Percentiles rank a stretch among this genome's conserved stretches.
Evolutionary conservation across 2,888 invertebrate genomes (phyloP).

Genomic region (Criorhina ranunculi): DNA sequence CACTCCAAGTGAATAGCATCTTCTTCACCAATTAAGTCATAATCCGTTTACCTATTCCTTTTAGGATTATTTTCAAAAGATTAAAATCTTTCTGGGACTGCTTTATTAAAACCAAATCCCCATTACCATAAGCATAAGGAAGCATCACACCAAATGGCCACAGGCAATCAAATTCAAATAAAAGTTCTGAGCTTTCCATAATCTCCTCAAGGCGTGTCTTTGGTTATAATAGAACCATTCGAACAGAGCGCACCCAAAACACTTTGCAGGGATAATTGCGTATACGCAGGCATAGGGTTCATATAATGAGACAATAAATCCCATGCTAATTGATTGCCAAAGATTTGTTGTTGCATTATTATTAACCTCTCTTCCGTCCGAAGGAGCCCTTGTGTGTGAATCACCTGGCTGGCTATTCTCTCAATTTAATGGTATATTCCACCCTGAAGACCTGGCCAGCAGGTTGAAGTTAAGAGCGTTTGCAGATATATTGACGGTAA

Average conservation of each 20-base stretch:
- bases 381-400: slow-evolving; percentile 7
- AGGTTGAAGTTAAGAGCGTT: slow-evolving; percentile 9
- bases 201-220: slow-evolving; percentile 5
- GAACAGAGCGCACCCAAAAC: slow-evolving; percentile 10
- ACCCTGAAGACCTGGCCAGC: slow-evolving; percentile 4
- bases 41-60: slow-evolving; percentile 3
- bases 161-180: slow-evolving; percentile 47
- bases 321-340: slow-evolving; percentile 69
- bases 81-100: not conserved
- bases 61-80: not conserved
- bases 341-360: slow-evolving; percentile 43
- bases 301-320: slow-evolving; percentile 71
- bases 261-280: slow-evolving; percentile 2
- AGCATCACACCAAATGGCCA: slow-evolving; percentile 22
- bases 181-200: slow-evolving; percentile 24
- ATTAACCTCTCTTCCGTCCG: slow-evolving; percentile 1
- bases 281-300: slow-evolving; percentile 38
- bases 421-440: slow-evolving; percentile 49
- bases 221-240: slow-evolving; percentile 3
- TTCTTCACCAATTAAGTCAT: slow-evolving; percentile 3
- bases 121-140: slow-evolving; percentile 23
- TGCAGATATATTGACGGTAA: slow-evolving; percentile 60
- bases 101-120: not conserved
- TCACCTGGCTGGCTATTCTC: slow-evolving; percentile 13
- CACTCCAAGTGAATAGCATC: not conserved